Evolutionary conservation across 2,797 vertebrate species (phyloP), one percentile per base, ranked within the genome.

Genomic region (Miichthys miiuy): DNA sequence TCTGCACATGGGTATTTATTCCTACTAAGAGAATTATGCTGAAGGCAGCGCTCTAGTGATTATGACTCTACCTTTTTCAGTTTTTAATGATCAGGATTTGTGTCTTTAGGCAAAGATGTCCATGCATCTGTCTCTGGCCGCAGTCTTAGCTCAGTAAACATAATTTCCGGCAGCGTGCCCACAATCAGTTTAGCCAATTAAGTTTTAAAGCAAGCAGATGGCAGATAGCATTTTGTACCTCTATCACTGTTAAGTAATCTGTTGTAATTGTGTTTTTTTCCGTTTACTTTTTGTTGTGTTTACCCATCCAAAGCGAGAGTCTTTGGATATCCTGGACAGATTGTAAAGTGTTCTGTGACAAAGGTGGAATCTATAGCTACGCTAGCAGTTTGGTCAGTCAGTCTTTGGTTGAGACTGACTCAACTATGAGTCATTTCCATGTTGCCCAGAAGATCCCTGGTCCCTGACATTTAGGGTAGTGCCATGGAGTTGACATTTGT

Each of bases 101-200:
- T 91, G 87, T 87, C 83, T 84, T 73, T 41, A 60, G 69, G 84
- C 79, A 68, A 72, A 75, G 64, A 61, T 55, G 47, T 67, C 68
- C 67, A 57, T 77, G 72, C 79, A 86, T 91, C 87, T 82, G 80
- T 82, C 41, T 73, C 74, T 80, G 38, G 79, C 78, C 89, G 73
- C 79, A 60, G 10, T 68, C 62, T 85, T 16, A 61, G 63, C 73
- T 78, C 60, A 56, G 83, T 80, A 86, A 77, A 87, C 73, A 85
- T 85, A 20, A 87, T 86, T 91, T 82, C 73, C 75, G 75, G 75
- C 81, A 69, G 77, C 30, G 27, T 55, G 68, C 72, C 86, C 72
- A 46, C 87, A 81, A 81, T 92, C 81, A 91, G 88, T 90, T 91
- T 65, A 84, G 86, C 72, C 86, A 87, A 84, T 94, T 89, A 92